Evolutionary conservation across 2,113 vertebrate genomes (phyloP).

Genomic region (Strigops habroptila): DNA sequence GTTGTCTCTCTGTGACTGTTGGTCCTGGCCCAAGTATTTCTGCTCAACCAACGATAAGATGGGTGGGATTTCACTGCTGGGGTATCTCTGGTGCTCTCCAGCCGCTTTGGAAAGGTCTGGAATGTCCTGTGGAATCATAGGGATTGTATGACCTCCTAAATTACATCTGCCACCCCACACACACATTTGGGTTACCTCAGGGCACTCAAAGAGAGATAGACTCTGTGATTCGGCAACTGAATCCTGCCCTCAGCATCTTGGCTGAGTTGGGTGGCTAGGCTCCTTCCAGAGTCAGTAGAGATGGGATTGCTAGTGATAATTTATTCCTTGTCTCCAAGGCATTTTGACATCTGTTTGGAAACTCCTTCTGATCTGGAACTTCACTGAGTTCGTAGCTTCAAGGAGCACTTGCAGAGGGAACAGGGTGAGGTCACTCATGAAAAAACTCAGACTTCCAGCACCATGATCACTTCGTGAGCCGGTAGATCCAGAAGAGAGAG

Average conservation of each 20-base stretch:
- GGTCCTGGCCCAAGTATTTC: not conserved
- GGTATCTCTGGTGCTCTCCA: not conserved
- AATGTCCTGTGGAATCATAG: not conserved
- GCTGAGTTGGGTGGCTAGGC: not conserved
- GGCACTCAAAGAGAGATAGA: not conserved
- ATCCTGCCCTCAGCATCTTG: not conserved
- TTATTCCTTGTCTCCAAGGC: not conserved
- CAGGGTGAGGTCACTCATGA: not conserved
- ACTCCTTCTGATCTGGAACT: not conserved
- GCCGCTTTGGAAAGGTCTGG: not conserved
- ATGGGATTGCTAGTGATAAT: not conserved
- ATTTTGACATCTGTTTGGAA: not conserved
- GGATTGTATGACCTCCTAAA: not conserved
- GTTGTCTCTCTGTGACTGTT: not conserved
- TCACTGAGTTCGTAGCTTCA: not conserved
- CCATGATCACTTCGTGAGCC: not conserved
- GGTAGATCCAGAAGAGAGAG: not conserved
- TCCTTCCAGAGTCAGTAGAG: not conserved
- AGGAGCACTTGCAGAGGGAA: not conserved
- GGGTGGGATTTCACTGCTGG: not conserved
- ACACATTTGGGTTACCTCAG: not conserved
- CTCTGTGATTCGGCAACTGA: not conserved
- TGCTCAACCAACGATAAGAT: fast-evolving
- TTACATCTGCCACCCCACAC: not conserved
- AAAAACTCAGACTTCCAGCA: not conserved